phyloP scores from a whole-genome alignment of 2,888 invertebrate species.

The Apodemia hepburni region DNA sequence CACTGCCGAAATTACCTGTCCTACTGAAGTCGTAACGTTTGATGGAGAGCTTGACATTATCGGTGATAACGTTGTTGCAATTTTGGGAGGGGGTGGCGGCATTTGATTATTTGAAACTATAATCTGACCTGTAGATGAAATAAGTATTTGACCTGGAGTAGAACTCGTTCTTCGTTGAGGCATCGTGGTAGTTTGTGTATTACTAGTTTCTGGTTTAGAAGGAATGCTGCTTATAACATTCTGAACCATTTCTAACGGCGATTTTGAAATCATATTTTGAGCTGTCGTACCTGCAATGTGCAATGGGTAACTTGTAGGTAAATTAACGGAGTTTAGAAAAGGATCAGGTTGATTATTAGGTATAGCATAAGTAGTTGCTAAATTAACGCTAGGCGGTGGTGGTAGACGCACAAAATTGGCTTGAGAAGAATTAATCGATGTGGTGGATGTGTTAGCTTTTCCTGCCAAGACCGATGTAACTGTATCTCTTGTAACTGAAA shows the following conservation, averaged over 20 bases:
- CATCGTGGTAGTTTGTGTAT: conserved; percentile 61
- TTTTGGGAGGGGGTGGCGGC: conserved; percentile 83
- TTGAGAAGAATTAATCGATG: conserved; percentile 84
- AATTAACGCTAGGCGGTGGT: conserved; percentile 63
- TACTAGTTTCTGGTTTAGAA: conserved; percentile 55
- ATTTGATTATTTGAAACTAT: conserved; percentile 84
- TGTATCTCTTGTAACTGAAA: conserved; percentile 89
- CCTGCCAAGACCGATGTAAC: conserved; percentile 90
- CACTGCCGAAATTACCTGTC: conserved; percentile 83
- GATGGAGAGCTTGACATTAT: conserved; percentile 82
- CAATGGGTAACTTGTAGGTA: conserved; percentile 65
- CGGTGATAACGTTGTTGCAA: conserved; percentile 78
- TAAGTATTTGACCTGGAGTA: conserved; percentile 85
- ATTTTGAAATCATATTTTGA: conserved; percentile 76
- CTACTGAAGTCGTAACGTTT: conserved; percentile 82
- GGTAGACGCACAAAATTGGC: conserved; percentile 64
- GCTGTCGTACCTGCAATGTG: conserved; percentile 73
- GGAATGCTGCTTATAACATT: conserved; percentile 87
- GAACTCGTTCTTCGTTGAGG: conserved; percentile 47
- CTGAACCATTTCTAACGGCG: conserved; percentile 89
- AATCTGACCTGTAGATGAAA: conserved; percentile 87
- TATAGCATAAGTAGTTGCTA: conserved; percentile 66
- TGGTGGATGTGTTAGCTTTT: conserved; percentile 87
- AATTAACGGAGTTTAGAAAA: conserved; percentile 68
- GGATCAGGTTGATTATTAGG: conserved; percentile 73